A percentile compares a stretch with the other conserved stretches of the same genome.
phyloP scores from a whole-genome alignment of 2,888 invertebrate species.

The Poecilobothrus nobilitatus region DNA sequence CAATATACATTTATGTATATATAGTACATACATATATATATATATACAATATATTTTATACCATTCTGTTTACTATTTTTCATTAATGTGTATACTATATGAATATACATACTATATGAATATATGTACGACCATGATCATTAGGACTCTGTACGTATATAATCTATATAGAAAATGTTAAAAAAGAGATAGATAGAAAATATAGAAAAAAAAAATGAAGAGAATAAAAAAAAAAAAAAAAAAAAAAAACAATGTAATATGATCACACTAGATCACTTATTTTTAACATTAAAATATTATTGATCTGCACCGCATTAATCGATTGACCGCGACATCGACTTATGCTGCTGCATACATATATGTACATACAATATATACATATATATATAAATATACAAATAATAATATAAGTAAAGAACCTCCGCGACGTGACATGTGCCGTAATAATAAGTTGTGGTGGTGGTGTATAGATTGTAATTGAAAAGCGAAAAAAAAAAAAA shows the following conservation, averaged over 20 bases:
- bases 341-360: background rate
- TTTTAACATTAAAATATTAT: background rate
- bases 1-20: too few species aligned
- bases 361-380: background rate
- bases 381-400: background rate
- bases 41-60: too few species aligned
- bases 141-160: background rate
- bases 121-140: background rate
- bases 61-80: too few species aligned
- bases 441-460: constrained; percentile 19
- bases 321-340: constrained; percentile 1
- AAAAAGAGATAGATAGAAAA: too few species aligned
- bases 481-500: constrained; percentile 21
- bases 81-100: too few species aligned
- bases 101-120: background rate
- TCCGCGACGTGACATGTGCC: constrained; percentile 28
- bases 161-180: too few species aligned
- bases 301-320: background rate
- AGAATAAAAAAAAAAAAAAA: background rate
- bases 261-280: constrained; percentile 4
- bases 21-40: too few species aligned
- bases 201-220: background rate
- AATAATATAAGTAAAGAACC: constrained; percentile 12
- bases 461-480: constrained; percentile 23
- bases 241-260: background rate